These are phyloP conservation scores for Lateolabrax maculatus DNA, from an alignment of 2,797 vertebrate genomes.

Conservation along the genomic window DNA sequence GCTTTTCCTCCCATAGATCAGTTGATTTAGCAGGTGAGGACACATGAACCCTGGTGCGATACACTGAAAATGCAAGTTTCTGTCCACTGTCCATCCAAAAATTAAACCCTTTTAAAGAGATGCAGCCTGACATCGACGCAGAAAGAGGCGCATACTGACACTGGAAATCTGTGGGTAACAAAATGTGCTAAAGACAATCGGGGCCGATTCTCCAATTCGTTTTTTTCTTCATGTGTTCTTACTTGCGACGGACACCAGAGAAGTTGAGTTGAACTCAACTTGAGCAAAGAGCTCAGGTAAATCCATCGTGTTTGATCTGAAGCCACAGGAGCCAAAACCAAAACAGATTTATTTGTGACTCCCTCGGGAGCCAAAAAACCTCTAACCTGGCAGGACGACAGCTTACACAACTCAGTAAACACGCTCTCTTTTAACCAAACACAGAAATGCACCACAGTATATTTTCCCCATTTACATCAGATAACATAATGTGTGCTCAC, in stretches of 20 bases:
- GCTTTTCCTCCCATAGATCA: not conserved
- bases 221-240: not conserved
- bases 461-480: not conserved
- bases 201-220: not conserved
- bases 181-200: not conserved
- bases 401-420: constrained; percentile 37
- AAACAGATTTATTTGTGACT: constrained; percentile 24
- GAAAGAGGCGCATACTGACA: not conserved
- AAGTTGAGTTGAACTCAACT: too few species aligned
- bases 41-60: not conserved
- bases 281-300: not conserved
- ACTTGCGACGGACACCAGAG: not conserved
- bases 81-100: not conserved
- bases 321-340: constrained; percentile 5
- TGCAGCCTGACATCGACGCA: not conserved
- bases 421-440: constrained; percentile 7
- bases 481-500: not conserved
- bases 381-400: constrained; percentile 20
- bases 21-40: not conserved
- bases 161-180: not conserved
- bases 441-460: not conserved
- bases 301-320: not conserved
- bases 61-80: not conserved
- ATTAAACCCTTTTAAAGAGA: not conserved
- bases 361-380: constrained; percentile 18